Evolutionary conservation across 2,113 vertebrate species (phyloP).

Genomic region (Podocnemis expansa): DNA sequence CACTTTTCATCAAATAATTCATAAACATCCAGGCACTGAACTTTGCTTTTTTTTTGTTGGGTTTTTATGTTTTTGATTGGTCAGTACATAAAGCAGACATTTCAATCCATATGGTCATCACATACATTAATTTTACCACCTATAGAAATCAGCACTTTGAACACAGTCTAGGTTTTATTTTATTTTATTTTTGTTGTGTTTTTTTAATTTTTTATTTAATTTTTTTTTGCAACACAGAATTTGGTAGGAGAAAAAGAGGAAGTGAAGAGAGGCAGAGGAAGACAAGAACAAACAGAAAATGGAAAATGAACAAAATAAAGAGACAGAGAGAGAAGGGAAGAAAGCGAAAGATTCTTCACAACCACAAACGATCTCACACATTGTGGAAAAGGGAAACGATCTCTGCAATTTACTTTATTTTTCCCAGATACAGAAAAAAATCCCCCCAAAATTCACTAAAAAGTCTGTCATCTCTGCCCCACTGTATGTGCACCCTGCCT

Average conservation of each 20-base stretch:
- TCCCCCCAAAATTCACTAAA: not conserved
- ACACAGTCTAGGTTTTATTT: constrained; percentile 84
- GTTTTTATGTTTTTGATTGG: constrained; percentile 80
- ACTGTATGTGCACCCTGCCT: constrained; percentile 8
- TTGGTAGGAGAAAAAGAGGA: constrained; percentile 27
- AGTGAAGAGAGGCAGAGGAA: constrained; percentile 32
- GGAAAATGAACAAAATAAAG: not conserved
- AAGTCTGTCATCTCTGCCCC: constrained; percentile 23
- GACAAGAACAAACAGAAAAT: constrained; percentile 30
- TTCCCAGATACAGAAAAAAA: constrained; percentile 53
- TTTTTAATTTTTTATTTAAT: constrained; percentile 44
- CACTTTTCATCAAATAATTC: constrained; percentile 87
- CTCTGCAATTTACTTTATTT: not conserved
- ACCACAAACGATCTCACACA: constrained; percentile 86
- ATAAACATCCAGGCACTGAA: constrained; percentile 99
- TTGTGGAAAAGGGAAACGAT: constrained; percentile 72
- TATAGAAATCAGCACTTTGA: constrained; percentile 89
- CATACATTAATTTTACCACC: constrained; percentile 91
- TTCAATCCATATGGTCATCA: constrained; percentile 88
- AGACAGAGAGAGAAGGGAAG: not conserved
- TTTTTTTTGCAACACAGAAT: constrained; percentile 80
- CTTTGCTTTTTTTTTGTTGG: constrained; percentile 73
- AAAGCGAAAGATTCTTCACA: constrained; percentile 70
- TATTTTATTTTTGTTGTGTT: constrained; percentile 68
- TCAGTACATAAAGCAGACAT: constrained; percentile 90